Evolutionary conservation across 2,888 invertebrate species (phyloP).

Genomic region (Drosophila leonis): DNA sequence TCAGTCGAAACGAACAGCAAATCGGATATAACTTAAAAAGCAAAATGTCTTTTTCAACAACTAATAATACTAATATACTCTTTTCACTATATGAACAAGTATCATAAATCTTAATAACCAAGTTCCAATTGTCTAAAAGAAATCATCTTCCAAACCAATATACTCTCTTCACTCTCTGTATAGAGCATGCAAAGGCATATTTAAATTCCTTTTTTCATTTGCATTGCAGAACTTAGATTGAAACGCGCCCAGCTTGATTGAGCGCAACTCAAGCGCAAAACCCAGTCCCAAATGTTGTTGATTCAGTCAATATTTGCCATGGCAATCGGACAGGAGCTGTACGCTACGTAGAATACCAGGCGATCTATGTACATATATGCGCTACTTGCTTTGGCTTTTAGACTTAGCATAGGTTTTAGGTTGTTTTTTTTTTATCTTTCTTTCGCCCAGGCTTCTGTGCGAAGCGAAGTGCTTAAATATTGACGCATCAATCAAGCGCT

Average conservation of each 20-base stretch:
- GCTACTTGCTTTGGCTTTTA: slow-evolving; percentile 15
- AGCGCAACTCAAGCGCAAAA: slow-evolving; percentile 47
- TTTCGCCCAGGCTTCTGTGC: slow-evolving; percentile 46
- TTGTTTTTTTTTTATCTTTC: neutral
- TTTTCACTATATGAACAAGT: neutral
- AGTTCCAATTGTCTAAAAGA: neutral
- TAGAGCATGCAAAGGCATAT: neutral
- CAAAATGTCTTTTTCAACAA: neutral
- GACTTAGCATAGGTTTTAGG: slow-evolving; percentile 5
- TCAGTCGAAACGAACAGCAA: no score
- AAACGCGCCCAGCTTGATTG: slow-evolving; percentile 53
- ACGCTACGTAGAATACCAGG: slow-evolving; percentile 22
- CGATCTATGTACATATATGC: neutral
- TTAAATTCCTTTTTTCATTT: slow-evolving; percentile 18
- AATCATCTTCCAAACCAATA: neutral
- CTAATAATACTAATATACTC: neutral
- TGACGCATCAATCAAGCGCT: slow-evolving; percentile 74
- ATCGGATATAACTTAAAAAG: neutral
- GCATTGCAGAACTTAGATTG: slow-evolving; percentile 24
- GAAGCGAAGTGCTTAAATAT: slow-evolving; percentile 73
- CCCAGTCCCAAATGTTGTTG: slow-evolving; percentile 52
- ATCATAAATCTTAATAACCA: neutral
- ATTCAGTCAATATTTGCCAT: slow-evolving; percentile 56
- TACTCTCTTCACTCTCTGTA: neutral
- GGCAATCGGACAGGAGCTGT: slow-evolving; percentile 13